phyloP scores from a whole-genome alignment of 2,888 invertebrate species.

The Rotaria macrura region DNA sequence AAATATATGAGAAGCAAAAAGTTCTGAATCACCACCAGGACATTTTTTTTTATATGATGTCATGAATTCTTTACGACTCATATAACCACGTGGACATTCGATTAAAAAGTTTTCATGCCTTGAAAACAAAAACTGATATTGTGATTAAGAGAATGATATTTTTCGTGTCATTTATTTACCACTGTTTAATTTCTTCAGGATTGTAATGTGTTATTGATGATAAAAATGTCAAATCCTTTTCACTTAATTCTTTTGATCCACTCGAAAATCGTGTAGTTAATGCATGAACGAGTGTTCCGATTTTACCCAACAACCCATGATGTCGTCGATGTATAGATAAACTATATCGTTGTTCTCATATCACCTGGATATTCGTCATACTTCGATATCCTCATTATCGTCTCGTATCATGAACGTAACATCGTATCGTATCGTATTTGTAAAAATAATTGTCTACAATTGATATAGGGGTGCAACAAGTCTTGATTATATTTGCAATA shows the following conservation, averaged over 20 bases:
- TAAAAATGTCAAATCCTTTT: not conserved
- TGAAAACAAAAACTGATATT: not conserved
- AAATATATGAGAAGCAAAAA: not conserved
- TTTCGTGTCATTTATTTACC: not conserved
- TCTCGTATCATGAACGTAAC: too few species aligned
- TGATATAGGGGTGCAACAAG: too few species aligned
- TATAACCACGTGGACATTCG: conserved; percentile 9
- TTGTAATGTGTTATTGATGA: not conserved
- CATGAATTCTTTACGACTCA: not conserved
- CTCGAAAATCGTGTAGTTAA: not conserved
- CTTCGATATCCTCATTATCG: too few species aligned
- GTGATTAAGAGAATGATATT: not conserved
- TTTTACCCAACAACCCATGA: not conserved
- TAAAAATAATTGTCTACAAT: too few species aligned
- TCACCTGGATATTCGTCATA: too few species aligned
- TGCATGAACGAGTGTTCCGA: not conserved
- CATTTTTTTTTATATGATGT: not conserved
- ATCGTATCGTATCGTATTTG: too few species aligned
- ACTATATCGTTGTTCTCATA: too few species aligned
- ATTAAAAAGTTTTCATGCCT: not conserved
- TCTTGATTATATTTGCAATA: too few species aligned
- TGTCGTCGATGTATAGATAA: not conserved
- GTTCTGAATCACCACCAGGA: not conserved
- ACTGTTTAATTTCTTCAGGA: not conserved
- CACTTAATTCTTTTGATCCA: not conserved